Base-by-base conservation (phyloP, 2,113 vertebrate genomes). In the Catagonus wagneri region DNA sequence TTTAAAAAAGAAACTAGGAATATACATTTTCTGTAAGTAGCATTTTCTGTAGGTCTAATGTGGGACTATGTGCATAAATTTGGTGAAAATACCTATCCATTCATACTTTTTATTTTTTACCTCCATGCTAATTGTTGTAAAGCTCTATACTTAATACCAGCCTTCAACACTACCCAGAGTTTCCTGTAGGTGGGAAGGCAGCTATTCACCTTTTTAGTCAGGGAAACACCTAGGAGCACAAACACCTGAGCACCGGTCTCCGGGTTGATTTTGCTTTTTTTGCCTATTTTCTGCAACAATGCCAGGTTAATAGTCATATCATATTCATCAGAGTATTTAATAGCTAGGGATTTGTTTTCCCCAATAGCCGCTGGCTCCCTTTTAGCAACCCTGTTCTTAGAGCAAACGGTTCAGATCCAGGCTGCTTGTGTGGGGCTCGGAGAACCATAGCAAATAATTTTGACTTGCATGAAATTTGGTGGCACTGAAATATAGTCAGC, bases 1-100 rank as follows among this genome's bases (percentile, higher is more conserved):
- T 56, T 52, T 36, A 92, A 80, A 93, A 92, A 58, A 93, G 60
- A 87, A 80, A 39, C 60, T 72, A 72, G 56, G 95, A 93, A 93
- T 60, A 56, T 66, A 58, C 61, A 71, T 36, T 75, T 81, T 68
- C 36, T 15, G 3, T 58, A 68, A 89, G 32, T 52, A 96, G 54
- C 32, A 72, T 44, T 44, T 44, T 44, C 44, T 44, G 44, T 44
- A 44, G 8, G 44, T 71, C 79, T 14, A 61, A 87, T 52, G 19
- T 34, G 13, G 63, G 29, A 44, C 8, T 84, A 6, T 83, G 74
- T 12, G 17, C 65, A 84, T 61, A 94, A 88, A 91, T 68, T 60
- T 89, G 27, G 54, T 95, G 78, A 93, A 93, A 60, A 89, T 92
- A 65, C 6, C 29, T 44, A 20, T 32, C 5, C 39, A 60, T 92